Evolutionary conservation across 2,888 invertebrate genomes (phyloP).

Genomic region (Sphinx pinastri): DNA sequence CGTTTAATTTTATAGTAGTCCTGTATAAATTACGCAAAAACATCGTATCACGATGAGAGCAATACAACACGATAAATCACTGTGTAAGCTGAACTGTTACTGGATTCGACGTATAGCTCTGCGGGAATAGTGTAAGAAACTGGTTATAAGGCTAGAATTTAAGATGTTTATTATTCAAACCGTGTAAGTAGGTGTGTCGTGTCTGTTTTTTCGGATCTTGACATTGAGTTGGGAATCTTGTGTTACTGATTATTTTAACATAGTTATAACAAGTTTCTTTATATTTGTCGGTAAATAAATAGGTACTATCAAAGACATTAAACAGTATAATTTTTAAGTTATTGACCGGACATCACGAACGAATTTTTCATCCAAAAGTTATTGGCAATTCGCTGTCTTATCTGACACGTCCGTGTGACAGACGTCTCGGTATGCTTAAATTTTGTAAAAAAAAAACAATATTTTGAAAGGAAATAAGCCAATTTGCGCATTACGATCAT

Average conservation of each 20-base stretch:
- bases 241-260: not conserved
- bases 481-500: no score
- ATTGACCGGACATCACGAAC: no score
- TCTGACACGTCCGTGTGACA: no score
- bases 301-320: no score
- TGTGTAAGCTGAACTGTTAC: slow-evolving; percentile 60
- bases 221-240: not conserved
- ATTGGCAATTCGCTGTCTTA: no score
- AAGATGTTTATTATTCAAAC: slow-evolving; percentile 31
- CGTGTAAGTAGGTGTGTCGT: slow-evolving; percentile 24
- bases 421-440: no score
- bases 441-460: no score
- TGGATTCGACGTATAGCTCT: slow-evolving; percentile 50
- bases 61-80: slow-evolving; percentile 58
- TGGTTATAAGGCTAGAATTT: slow-evolving; percentile 47
- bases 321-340: no score
- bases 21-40: slow-evolving; percentile 61
- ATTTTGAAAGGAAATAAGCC: no score
- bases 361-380: no score
- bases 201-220: not conserved
- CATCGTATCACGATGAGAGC: slow-evolving; percentile 46
- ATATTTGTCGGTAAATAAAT: not conserved
- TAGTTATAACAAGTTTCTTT: not conserved
- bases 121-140: slow-evolving; percentile 54
- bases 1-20: slow-evolving; percentile 50